Base-by-base conservation (phyloP, 1,140 invertebrate genomes). In the Drosophila parvula region DNA sequence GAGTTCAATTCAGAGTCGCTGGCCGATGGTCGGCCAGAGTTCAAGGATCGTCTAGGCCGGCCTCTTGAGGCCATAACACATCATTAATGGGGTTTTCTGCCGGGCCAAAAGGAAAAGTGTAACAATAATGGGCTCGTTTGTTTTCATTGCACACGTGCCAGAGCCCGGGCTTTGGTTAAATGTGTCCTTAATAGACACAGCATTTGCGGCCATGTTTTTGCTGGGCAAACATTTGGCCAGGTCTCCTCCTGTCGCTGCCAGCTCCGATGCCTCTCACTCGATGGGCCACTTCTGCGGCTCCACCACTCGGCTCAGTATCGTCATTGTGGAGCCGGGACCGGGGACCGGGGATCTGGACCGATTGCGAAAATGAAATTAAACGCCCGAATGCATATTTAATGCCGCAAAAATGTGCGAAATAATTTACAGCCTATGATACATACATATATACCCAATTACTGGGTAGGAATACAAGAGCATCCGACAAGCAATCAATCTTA, bases 51-150 rank as follows among this genome's bases (percentile, higher is more conserved):
- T 43, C 44, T 62, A 77, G 48, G 36, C 38, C 47, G 32, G 18
- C 50, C 67, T 40, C 62, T 48, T 59, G 57, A 43, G 75, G 56
- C 77, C 85, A 68, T 82, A 69, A 67, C 78, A 85, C 79, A 81
- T 85, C 78, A 86, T 85, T 85, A 85, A 74, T 62, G 56, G 50
- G 48, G 12, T 38, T 55, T 53, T 55, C 53, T 71, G 43, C 34
- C 38, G 38, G 38, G 41, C 43, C 59, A 50, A 53, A 60, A 38
- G 60, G 60, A 57, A 68, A 71, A 81, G 61, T 81, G 69, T 81
- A 74, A 68, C 80, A 86, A 85, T 85, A 85, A 86, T 86, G 81
- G 65, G 74, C 68, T 81, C 81, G 78, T 85, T 85, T 85, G 78
- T 81, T 85, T 85, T 78, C 69, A 78, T 73, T 69, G 78, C 61